Base-by-base conservation (phyloP, 2,797 vertebrate species). In the Emys orbicularis region DNA sequence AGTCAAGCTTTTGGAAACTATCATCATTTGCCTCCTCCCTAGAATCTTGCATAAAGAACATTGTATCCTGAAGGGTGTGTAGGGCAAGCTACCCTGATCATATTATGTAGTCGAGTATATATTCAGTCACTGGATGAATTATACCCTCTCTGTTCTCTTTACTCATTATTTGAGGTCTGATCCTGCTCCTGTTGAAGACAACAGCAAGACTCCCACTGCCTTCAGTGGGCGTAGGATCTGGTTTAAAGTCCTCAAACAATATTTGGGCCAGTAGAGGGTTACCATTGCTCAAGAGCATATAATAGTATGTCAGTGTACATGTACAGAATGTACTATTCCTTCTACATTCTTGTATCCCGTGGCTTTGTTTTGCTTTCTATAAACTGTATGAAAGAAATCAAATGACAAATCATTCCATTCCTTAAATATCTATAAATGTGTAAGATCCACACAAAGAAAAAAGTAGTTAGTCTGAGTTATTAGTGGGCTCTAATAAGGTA, bases 301-400 rank as follows among this genome's bases (percentile, higher is more conserved):
- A 37, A 68, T 31, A 11, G 27, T 57, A 11, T 29, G 2, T 0
- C 81, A 50, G 21, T 4, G 49, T n/a, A 87, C 41, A 41, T 79
- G 77, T 88, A 72, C 53, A 16, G 27, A 7, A 31, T 29, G 8
- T 81, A 61, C 44, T 82, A 84, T 84, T 96, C 59, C 59, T 31
- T 21, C 21, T 72, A 37, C n/a, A 11, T 21, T 72, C 53, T 34
- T 49, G 29, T 47, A 29, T 15, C 52, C 52, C 0, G 0, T 5
- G 76, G 54, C 68, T 83, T 84, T 91, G 12, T 79, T 79, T 79
- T 29, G 44, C 41, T 29, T 52, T 52, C 77, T 31, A 53, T 83
- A 59, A 87, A 86, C 34, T 79, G n/a, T 79, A 86, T 86, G 83
- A 95, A 93, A 31, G 74, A 95, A 92, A 90, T 79, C 6, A 84